Percentiles rank a stretch among this genome's conserved stretches.
phyloP scores from a whole-genome alignment of 2,888 invertebrate genomes.

The Polydrusus pterygomalis region DNA sequence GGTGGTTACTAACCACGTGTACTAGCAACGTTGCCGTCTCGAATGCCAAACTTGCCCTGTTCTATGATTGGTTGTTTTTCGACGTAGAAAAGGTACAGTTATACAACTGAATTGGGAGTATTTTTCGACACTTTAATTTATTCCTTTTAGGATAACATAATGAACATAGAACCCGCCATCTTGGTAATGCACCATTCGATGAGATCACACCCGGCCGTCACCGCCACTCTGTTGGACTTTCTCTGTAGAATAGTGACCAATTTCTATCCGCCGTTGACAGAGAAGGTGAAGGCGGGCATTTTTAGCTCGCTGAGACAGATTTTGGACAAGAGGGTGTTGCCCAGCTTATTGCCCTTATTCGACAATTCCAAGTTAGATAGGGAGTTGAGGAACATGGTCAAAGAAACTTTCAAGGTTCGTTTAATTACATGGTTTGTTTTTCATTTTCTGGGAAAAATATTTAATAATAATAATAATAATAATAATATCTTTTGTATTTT shows the following conservation, averaged over 20 bases:
- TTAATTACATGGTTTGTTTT: no score
- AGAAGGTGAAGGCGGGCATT: constrained; percentile 87
- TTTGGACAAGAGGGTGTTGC: constrained; percentile 92
- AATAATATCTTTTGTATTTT: no score
- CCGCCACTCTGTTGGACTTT: constrained; percentile 92
- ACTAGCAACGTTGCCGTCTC: constrained; percentile 92
- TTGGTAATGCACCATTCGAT: constrained; percentile 95
- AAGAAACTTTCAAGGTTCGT: constrained; percentile 90
- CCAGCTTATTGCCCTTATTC: constrained; percentile 89
- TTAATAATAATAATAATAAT: no score
- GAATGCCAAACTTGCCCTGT: constrained; percentile 92
- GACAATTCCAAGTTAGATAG: constrained; percentile 91
- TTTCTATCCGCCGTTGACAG: constrained; percentile 86
- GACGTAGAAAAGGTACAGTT: constrained; percentile 81
- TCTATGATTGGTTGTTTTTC: constrained; percentile 96
- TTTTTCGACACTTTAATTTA: neutral
- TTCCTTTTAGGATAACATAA: constrained; percentile 87
- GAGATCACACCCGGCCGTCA: constrained; percentile 92
- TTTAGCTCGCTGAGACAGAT: constrained; percentile 89
- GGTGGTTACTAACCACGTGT: constrained; percentile 93
- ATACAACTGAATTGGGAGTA: neutral
- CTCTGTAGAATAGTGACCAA: constrained; percentile 92
- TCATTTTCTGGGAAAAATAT: no score
- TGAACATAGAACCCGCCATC: constrained; percentile 97
- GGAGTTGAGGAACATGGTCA: constrained; percentile 87